Conservation (phyloP, 2,888 invertebrate genomes). For the Ophraella communa region DNA sequence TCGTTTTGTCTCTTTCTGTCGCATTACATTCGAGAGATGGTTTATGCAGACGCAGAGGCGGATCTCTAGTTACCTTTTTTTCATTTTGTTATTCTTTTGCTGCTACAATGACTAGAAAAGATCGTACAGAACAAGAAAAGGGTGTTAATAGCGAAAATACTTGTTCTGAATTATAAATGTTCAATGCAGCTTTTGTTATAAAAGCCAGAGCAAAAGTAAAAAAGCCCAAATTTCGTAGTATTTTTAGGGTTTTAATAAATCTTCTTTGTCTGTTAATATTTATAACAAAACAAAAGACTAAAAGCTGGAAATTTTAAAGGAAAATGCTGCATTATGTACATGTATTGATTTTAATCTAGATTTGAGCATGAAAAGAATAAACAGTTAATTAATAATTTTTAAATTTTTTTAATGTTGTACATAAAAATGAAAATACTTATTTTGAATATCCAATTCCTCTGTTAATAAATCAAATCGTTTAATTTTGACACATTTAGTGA, state of each 20-base stretch:
- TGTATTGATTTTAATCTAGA: no score
- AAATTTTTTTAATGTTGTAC: no score
- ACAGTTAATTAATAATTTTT: no score
- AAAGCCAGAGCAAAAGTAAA: not conserved
- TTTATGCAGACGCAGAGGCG: not conserved
- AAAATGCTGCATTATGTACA: no score
- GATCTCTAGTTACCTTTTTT: not conserved
- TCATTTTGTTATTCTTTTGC: not conserved
- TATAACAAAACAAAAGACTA: not conserved
- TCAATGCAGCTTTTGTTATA: not conserved
- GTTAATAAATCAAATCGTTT: no score
- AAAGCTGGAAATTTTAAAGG: not conserved
- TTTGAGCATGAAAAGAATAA: no score
- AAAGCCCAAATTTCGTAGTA: not conserved
- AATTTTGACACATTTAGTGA: no score
- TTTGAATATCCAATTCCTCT: no score
- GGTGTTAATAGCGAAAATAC: not conserved
- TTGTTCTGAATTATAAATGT: not conserved
- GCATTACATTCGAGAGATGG: conserved; percentile 5
- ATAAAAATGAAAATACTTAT: no score
- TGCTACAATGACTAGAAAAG: not conserved
- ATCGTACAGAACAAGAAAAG: not conserved
- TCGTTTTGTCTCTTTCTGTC: conserved; percentile 38
- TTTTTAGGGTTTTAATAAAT: not conserved
- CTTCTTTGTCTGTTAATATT: not conserved